phyloP scores from a whole-genome alignment of 2,113 vertebrate genomes.

The Oncorhynchus keta region DNA sequence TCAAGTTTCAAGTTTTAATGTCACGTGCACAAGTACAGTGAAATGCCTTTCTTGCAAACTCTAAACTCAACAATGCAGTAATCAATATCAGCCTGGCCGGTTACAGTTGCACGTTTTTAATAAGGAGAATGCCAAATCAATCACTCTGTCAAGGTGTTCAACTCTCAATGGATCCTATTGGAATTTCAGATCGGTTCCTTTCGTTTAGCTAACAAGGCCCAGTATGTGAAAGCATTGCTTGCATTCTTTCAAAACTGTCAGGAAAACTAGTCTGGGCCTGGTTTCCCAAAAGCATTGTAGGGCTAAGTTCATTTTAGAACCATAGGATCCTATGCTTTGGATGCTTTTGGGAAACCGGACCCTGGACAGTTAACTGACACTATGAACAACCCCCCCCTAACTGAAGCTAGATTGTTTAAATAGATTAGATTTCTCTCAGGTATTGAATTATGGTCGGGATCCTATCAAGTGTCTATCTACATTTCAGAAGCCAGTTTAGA shows the following conservation, averaged over 20 bases:
- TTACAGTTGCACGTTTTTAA: too few relatives aligned
- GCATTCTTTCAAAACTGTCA: conserved; percentile 34
- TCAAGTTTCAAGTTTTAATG: too few relatives aligned
- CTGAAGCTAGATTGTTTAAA: background rate
- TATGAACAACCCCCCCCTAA: background rate
- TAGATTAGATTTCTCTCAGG: conserved; percentile 2
- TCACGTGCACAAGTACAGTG: too few relatives aligned
- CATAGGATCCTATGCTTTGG: too few relatives aligned
- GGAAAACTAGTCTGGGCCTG: conserved; percentile 8
- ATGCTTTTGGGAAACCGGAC: background rate
- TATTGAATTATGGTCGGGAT: background rate
- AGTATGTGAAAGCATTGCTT: conserved; percentile 30
- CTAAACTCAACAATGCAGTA: too few relatives aligned
- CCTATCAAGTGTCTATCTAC: background rate
- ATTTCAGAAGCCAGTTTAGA: background rate
- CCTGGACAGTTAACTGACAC: conserved; percentile 26
- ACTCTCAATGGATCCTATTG: background rate
- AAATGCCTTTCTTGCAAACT: too few relatives aligned
- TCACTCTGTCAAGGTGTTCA: background rate
- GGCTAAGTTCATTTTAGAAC: too few relatives aligned
- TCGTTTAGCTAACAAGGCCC: conserved; percentile 27
- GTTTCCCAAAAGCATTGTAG: too few relatives aligned
- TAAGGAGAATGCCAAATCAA: too few relatives aligned
- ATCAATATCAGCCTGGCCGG: too few relatives aligned
- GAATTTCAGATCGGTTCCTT: conserved; percentile 6